These are phyloP conservation scores for Oreochromis grahami DNA, from an alignment of 2,797 vertebrate genomes.

Conservation along the genomic window DNA sequence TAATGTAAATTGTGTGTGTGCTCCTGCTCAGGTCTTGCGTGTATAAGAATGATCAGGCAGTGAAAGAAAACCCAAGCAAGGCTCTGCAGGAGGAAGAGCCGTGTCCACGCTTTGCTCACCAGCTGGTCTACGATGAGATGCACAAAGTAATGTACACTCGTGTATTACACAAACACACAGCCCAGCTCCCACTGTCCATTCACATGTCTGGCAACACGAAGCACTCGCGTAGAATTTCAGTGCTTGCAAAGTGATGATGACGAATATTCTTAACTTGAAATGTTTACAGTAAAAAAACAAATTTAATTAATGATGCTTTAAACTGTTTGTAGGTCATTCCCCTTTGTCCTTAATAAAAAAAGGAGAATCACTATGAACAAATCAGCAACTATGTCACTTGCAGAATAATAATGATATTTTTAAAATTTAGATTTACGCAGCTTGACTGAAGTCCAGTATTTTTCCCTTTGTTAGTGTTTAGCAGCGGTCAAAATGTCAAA, in stretches of 20 bases:
- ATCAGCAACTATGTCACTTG: neutral
- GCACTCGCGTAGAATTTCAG: neutral
- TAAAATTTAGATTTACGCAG: neutral
- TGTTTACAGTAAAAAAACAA: neutral
- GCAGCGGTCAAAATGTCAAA: neutral
- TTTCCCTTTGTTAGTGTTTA: neutral
- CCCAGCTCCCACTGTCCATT: neutral
- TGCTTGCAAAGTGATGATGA: neutral
- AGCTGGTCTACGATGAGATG: conserved; percentile 96
- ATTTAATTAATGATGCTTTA: neutral
- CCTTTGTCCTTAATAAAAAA: neutral
- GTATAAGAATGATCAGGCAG: conserved; percentile 97
- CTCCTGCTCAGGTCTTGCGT: conserved; percentile 66
- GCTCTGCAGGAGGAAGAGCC: conserved; percentile 96
- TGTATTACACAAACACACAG: neutral
- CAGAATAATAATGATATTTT: neutral
- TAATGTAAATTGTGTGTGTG: neutral
- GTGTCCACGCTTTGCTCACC: conserved; percentile 97
- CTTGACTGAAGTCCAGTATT: neutral
- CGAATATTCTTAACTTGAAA: neutral
- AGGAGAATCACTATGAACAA: neutral
- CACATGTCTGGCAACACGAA: neutral
- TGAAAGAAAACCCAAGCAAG: conserved; percentile 94
- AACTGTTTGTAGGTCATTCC: neutral
- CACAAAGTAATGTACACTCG: conserved; percentile 84